Percentiles rank a stretch among this genome's conserved stretches.
Evolutionary conservation across 2,888 invertebrate genomes (phyloP).

Genomic region (Dryocosmus kuriphilus): DNA sequence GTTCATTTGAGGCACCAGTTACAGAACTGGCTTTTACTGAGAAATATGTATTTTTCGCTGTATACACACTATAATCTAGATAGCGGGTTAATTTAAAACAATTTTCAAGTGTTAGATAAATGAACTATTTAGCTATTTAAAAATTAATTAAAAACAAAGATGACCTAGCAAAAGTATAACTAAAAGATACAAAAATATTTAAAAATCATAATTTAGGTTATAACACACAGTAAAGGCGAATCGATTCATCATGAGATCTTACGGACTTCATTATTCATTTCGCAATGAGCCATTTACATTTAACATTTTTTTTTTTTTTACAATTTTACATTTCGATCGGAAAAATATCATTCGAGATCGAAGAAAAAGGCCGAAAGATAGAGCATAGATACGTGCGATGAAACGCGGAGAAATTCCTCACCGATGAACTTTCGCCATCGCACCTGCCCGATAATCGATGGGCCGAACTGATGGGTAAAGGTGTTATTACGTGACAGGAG

Average conservation of each 20-base stretch:
- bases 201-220: too few species aligned
- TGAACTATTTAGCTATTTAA: too few species aligned
- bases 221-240: neutral
- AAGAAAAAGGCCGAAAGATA: conserved; percentile 22
- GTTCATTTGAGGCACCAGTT: too few species aligned
- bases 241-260: conserved; percentile 7
- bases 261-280: conserved; percentile 32
- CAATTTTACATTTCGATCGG: conserved; percentile 35
- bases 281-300: conserved; percentile 36
- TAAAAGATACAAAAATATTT: too few species aligned
- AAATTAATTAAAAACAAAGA: too few species aligned
- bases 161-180: too few species aligned
- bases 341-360: conserved; percentile 19
- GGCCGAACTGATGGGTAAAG: conserved; percentile 50
- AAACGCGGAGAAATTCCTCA: conserved; percentile 26
- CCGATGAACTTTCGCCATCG: conserved; percentile 40
- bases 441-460: conserved; percentile 52
- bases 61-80: too few species aligned
- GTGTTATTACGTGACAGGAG: conserved; percentile 58
- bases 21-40: too few species aligned
- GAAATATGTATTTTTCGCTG: too few species aligned
- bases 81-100: too few species aligned
- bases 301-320: too few species aligned
- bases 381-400: conserved; percentile 28
- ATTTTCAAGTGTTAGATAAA: too few species aligned